Percentiles rank a stretch among this genome's conserved stretches.
phyloP scores from a whole-genome alignment of 2,797 vertebrate species.

The Clarias pachynema region DNA sequence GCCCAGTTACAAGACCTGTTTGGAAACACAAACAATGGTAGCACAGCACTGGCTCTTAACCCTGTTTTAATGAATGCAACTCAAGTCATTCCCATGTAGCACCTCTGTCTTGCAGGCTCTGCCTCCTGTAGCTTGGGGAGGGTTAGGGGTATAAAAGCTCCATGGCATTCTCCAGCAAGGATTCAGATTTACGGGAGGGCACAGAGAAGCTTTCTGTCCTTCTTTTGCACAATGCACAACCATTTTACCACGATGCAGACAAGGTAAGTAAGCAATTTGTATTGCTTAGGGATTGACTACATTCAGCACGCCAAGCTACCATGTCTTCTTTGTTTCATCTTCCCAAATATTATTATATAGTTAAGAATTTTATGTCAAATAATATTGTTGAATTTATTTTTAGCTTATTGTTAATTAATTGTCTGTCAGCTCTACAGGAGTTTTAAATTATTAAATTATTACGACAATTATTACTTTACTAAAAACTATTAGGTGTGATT shows the following conservation, averaged over 20 bases:
- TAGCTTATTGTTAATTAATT: not conserved
- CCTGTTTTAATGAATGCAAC: constrained; percentile 63
- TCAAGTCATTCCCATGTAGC: constrained; percentile 51
- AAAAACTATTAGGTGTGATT: not conserved
- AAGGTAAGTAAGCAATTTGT: constrained; percentile 53
- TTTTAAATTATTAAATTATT: not conserved
- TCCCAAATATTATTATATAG: not conserved
- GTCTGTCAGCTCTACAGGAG: not conserved
- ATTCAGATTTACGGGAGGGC: constrained; percentile 55
- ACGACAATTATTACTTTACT: not conserved
- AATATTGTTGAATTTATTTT: not conserved
- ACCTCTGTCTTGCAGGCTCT: constrained; percentile 49
- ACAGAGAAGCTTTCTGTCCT: constrained; percentile 41
- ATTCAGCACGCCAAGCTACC: not conserved
- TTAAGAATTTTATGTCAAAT: not conserved
- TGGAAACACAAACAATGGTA: constrained; percentile 58
- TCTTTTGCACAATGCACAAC: constrained; percentile 2
- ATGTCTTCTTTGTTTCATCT: not conserved
- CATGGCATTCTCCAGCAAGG: constrained; percentile 40
- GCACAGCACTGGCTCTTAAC: constrained; percentile 51
- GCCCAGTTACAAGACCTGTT: constrained; percentile 49
- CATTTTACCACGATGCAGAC: constrained; percentile 53
- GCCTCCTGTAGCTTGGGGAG: constrained; percentile 45
- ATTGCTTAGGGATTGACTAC: not conserved
- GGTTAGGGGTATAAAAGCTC: constrained; percentile 60